These are phyloP conservation scores for Coregonus suidteri DNA, from an alignment of 2,797 vertebrate species.

Conservation along the genomic window DNA sequence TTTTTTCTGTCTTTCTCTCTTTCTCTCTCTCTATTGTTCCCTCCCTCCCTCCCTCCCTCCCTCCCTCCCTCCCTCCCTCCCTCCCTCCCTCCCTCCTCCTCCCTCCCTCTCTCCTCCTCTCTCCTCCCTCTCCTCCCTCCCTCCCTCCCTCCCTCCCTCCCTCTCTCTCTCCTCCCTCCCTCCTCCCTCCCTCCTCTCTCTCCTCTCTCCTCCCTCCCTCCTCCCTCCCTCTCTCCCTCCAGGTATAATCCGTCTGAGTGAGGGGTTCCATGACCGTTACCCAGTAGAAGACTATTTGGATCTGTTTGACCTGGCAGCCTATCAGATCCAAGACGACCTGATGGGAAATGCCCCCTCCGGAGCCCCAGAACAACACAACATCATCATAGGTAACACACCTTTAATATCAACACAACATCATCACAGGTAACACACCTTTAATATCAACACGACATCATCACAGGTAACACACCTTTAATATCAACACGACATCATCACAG, in stretches of 20 bases:
- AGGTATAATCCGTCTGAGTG: constrained; percentile 91
- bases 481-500: no score
- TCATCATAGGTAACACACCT: constrained; percentile 82
- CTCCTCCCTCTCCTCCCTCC: no score
- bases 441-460: no score
- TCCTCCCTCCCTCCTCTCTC: neutral
- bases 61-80: neutral
- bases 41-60: no score
- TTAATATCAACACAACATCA: neutral
- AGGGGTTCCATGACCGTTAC: constrained; percentile 87
- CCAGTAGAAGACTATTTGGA: constrained; percentile 94
- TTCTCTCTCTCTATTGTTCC: no score
- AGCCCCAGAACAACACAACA: constrained; percentile 63
- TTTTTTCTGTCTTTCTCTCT: no score
- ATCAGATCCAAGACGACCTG: constrained; percentile 86
- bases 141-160: no score
- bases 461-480: no score
- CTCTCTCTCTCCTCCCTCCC: no score
- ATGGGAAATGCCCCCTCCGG: constrained; percentile 60
- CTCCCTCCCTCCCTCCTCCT: neutral
- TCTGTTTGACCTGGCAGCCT: constrained; percentile 88
- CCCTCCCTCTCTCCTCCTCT: neutral
- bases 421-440: no score
- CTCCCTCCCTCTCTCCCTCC: neutral
- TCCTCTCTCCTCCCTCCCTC: no score